phyloP scores from a whole-genome alignment of 2,888 invertebrate genomes.

The Coelopa pilipes region DNA sequence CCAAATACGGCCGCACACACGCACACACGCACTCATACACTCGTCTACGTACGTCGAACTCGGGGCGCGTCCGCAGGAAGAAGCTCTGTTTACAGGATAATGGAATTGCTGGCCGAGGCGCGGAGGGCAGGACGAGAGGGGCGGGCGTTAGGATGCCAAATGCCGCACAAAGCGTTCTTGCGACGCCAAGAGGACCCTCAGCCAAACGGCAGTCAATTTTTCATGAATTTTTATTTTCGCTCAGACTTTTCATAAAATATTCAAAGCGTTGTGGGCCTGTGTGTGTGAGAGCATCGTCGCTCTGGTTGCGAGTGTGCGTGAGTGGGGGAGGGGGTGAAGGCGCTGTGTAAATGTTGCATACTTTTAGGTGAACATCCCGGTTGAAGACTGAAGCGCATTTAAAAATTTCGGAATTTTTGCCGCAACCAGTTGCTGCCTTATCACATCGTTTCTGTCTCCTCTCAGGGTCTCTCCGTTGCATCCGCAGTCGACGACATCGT shows the following conservation, averaged over 20 bases:
- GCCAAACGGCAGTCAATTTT: constrained; percentile 9
- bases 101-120: not conserved
- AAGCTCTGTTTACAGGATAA: no score
- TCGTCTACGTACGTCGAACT: not conserved
- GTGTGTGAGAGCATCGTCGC: no score
- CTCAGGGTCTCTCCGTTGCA: no score
- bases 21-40: not conserved
- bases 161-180: not conserved
- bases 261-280: not conserved
- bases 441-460: not conserved
- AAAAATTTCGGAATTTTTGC: no score
- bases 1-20: not conserved
- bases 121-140: not conserved
- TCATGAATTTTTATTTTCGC: constrained; percentile 18
- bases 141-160: not conserved
- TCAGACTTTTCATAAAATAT: constrained; percentile 13
- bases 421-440: no score
- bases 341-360: not conserved
- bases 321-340: not conserved
- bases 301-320: not conserved
- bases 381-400: not conserved
- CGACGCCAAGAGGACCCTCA: not conserved
- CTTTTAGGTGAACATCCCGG: constrained; percentile 22
- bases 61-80: no score
- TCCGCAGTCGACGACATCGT: no score